Evolutionary conservation across 1,140 invertebrate species (phyloP), one percentile per base, ranked within the genome.

Genomic region (Orchestia grillus): DNA sequence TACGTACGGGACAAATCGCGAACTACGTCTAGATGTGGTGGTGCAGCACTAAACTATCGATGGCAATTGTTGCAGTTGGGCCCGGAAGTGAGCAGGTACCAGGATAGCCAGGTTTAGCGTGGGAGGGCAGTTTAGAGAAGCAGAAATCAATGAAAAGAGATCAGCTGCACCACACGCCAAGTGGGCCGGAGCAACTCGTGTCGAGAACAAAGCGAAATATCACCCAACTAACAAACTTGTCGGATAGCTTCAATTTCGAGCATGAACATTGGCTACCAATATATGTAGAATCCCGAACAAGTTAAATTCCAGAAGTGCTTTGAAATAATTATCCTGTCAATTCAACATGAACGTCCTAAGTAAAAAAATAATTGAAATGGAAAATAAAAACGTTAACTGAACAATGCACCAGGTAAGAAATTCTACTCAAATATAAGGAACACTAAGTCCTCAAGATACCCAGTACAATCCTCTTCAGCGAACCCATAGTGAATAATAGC

Each of bases 71-170:
- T 77, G 62, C 62, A 23, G 62, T 77, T 53, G 62, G 28, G 62
- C 36, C 62, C 62, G 88, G 88, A 90, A 11, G 88, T 41, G 43
- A 41, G 41, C n/a, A 90, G 15, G 36, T 41, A 42, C 88, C 4
- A 8, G 43, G 41, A 44, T 90, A 90, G 88, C 88, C n/a, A 11
- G 15, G n/a, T 8, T 90, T 90, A 23, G 88, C 42, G 88, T 42
- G 42, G 41, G 4, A 41, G 42, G 41, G 43, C 88, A 90, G 88
- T 42, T 87, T 19, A 90, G 28, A 15, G 3, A 90, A 41, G 43
- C 41, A 90, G 41, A 90, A 90, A 90, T 90, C 88, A 44, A 90
- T 90, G 88, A 41, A 90, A 42, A 42, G 62, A 77, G 62, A 90
- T 90, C 28, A 90, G 88, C 88, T 90, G 15, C 43, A 42, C 88